A percentile compares a stretch with the other conserved stretches of the same genome.
phyloP scores from a whole-genome alignment of 2,113 vertebrate species.

The Gymnarchus niloticus region DNA sequence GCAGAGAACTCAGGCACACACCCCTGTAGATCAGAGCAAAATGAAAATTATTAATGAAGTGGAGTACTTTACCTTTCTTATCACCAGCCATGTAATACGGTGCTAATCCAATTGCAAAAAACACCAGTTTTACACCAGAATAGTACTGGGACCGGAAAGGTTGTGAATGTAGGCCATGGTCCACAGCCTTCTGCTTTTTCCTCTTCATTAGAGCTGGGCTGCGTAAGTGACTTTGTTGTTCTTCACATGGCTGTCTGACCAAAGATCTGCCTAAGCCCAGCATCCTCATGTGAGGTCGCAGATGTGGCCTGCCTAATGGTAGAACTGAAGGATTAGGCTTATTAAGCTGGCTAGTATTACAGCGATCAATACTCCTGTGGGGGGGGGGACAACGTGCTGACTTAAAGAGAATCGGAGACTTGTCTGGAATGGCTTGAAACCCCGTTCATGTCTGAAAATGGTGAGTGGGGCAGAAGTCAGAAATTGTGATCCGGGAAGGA shows the following conservation, averaged over 20 bases:
- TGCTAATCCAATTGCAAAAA: slow-evolving; percentile 26
- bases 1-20: background rate
- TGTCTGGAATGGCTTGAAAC: background rate
- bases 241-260: background rate
- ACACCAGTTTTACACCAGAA: background rate
- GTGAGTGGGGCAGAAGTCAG: too few relatives aligned
- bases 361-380: background rate
- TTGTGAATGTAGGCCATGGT: background rate
- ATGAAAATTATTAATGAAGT: slow-evolving; percentile 31
- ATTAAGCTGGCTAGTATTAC: background rate
- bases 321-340: background rate
- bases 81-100: slow-evolving; percentile 27
- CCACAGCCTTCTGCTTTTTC: background rate
- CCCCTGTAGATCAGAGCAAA: slow-evolving; percentile 28
- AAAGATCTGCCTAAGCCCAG: background rate
- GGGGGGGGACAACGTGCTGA: background rate
- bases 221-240: background rate
- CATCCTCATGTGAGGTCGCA: background rate
- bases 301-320: background rate
- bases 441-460: background rate
- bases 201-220: background rate
- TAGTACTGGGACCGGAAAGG: background rate
- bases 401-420: background rate
- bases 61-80: slow-evolving; percentile 27
- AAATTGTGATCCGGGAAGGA: background rate